phyloP scores from a whole-genome alignment of 2,888 invertebrate genomes.

The Hipparchia semele region DNA sequence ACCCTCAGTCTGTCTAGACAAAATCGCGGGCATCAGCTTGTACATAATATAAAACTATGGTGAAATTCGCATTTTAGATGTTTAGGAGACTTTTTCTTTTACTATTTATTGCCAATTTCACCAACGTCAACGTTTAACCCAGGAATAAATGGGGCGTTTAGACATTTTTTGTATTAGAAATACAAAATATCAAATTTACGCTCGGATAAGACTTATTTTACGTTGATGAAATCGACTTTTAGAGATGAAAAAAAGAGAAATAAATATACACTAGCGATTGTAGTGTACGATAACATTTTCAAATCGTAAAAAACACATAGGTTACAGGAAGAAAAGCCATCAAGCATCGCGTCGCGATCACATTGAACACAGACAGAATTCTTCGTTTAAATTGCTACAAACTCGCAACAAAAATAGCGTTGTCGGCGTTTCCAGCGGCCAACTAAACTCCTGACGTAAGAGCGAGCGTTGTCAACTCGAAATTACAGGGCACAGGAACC shows the following conservation, averaged over 20 bases:
- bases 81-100: too few relatives aligned
- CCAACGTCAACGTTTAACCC: too few relatives aligned
- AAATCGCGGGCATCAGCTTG: too few relatives aligned
- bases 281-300: not conserved
- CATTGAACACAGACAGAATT: conserved; percentile 11
- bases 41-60: too few relatives aligned
- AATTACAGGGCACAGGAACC: conserved; percentile 65
- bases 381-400: conserved; percentile 36
- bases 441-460: conserved; percentile 43
- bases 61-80: too few relatives aligned
- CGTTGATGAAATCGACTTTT: too few relatives aligned
- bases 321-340: conserved; percentile 17
- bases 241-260: not conserved
- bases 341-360: conserved; percentile 16
- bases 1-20: too few relatives aligned
- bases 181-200: too few relatives aligned
- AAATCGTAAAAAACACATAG: not conserved
- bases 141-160: too few relatives aligned
- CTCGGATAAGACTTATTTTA: too few relatives aligned
- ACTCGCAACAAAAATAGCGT: conserved; percentile 45
- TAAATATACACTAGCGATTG: not conserved
- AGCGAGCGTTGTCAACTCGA: conserved; percentile 58
- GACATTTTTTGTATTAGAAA: too few relatives aligned
- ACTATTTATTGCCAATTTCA: too few relatives aligned
- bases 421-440: conserved; percentile 42